A percentile compares a stretch with the other conserved stretches of the same genome.
These are phyloP conservation scores for Apis cerana DNA, from an alignment of 1,140 invertebrate genomes.

Conservation along the genomic window DNA sequence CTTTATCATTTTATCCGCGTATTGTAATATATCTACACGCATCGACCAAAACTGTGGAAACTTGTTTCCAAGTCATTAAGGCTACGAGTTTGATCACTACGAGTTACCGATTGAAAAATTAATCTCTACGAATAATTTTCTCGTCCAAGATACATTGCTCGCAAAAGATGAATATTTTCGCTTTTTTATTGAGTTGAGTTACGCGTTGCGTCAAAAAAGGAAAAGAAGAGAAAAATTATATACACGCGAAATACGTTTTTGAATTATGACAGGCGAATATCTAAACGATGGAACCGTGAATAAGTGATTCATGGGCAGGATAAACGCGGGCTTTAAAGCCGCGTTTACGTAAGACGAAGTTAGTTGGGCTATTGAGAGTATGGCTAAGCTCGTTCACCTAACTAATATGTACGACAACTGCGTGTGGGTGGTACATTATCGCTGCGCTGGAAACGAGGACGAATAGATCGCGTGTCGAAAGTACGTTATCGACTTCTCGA, in stretches of 20 bases:
- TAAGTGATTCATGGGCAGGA: not conserved
- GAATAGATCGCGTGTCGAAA: conserved; percentile 52
- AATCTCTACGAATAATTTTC: too few relatives aligned
- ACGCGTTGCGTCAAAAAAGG: too few relatives aligned
- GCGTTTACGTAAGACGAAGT: conserved; percentile 5
- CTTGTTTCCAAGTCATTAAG: too few relatives aligned
- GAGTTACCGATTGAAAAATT: too few relatives aligned
- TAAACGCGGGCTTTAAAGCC: not conserved
- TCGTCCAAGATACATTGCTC: too few relatives aligned
- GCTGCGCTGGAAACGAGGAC: conserved; percentile 41
- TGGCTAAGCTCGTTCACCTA: conserved; percentile 44
- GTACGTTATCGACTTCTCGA: conserved; percentile 44
- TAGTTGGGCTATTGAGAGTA: not conserved
- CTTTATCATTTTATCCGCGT: not conserved
- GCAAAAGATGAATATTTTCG: too few relatives aligned
- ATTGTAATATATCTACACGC: too few relatives aligned
- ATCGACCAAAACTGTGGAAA: not conserved
- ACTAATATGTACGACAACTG: conserved; percentile 51
- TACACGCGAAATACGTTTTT: not conserved
- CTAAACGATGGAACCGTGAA: not conserved
- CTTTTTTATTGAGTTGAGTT: too few relatives aligned
- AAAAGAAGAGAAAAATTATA: not conserved
- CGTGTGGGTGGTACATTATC: conserved; percentile 40
- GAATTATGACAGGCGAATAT: not conserved
- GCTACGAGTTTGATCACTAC: not conserved